Evolutionary conservation across 2,888 invertebrate genomes (phyloP), one percentile per base, ranked within the genome.

Genomic region (Therioaphis trifolii): DNA sequence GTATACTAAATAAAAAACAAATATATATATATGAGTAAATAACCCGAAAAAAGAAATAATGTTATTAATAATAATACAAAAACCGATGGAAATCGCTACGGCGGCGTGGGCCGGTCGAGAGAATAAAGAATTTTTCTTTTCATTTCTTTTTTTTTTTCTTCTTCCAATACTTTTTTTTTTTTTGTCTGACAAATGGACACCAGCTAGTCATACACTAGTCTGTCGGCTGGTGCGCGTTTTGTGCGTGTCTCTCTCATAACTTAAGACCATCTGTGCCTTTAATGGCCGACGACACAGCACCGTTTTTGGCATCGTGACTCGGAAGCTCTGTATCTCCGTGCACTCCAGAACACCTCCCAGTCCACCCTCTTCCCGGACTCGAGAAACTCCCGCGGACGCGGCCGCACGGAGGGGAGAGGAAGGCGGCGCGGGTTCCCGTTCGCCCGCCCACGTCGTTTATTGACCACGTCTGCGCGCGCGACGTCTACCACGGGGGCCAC

Each of bases 251-350:
- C n/a, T n/a, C 79, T 79, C 55, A 71, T 27, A 58, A 79, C 79
- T 79, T 79, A 40, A 58, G 55, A 79, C 79, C 69, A 71, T 68
- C 79, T 58, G 79, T 27, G 69, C 24, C 24, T 40, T 69, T 79
- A 78, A 78, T 79, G 49, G 69, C 52, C 15, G 69, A 5, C 40
- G 79, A 79, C 69, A 27, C 43, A 29, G 27, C 43, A 27, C 69
- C 69, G 40, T 58, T 77, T 79, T 79, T 79, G 79, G 79, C 58
- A 79, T 43, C 29, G 43, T 43, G 15, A 15, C 68, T 69, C 21
- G 55, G 27, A 58, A 55, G 7, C n/a, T 35, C 35, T 3, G 3
- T 7, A 7, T 35, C 35, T 35, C 35, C n/a, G 12, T n/a, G 7
- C 40, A 43, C 75, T 43, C 43, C 4, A 61, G 46, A 35, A 35